Evolutionary conservation across 2,888 invertebrate species (phyloP).

Genomic region (Stenodera caucasica): DNA sequence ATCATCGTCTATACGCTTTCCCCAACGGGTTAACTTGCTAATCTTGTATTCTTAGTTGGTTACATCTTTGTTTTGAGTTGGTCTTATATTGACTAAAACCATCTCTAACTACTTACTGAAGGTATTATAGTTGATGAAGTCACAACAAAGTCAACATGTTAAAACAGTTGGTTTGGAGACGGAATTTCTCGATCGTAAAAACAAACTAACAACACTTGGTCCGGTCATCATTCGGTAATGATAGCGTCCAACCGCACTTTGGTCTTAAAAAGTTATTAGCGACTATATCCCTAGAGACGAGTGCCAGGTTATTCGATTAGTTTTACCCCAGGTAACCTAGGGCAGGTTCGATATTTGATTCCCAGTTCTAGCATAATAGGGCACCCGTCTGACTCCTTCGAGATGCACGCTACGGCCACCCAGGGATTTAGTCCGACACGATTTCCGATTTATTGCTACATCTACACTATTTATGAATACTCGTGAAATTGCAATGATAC

Average conservation of each 20-base stretch:
- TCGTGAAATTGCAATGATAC: conserved; percentile 52
- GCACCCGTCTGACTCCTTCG: conserved; percentile 39
- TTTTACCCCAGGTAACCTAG: conserved; percentile 42
- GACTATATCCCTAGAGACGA: conserved; percentile 32
- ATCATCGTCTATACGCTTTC: conserved; percentile 19
- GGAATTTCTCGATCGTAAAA: conserved; percentile 28
- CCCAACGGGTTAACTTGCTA: conserved; percentile 37
- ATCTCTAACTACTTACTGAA: conserved; percentile 35
- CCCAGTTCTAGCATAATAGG: conserved; percentile 30
- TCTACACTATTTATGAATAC: conserved; percentile 55
- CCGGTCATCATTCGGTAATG: conserved; percentile 47
- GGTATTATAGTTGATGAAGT: conserved; percentile 38
- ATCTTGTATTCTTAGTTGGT: conserved; percentile 46
- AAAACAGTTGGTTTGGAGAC: conserved; percentile 36
- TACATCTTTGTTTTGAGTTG: conserved; percentile 43
- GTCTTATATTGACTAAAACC: conserved; percentile 31
- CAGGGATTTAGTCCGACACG: conserved; percentile 51
- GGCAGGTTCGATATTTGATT: conserved; percentile 39
- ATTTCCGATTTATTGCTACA: conserved; percentile 54
- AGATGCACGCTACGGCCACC: conserved; percentile 53
- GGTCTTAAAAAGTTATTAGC: conserved; percentile 52
- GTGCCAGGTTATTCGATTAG: conserved; percentile 47
- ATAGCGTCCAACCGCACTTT: conserved; percentile 41
- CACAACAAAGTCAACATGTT: conserved; percentile 36
- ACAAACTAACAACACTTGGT: conserved; percentile 23